Base-by-base conservation (phyloP, 2,888 invertebrate genomes). In the Campoplex nolae region DNA sequence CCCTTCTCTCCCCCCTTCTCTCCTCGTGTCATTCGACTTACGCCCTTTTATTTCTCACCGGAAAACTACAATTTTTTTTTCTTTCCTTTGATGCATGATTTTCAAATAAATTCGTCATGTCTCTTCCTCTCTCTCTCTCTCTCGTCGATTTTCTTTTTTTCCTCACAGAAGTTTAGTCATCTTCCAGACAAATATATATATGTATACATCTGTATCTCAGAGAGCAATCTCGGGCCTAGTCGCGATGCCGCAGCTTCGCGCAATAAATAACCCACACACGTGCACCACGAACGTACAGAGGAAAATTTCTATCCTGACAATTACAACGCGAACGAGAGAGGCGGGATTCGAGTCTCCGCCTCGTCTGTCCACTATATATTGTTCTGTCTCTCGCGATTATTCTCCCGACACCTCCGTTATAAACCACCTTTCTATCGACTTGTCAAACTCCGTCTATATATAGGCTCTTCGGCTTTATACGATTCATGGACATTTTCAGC, bases 251-350 rank as follows among this genome's bases (percentile, higher is more conserved):
- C 73, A 81, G 68, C 79, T 79, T 68, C 75, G 74, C 75, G 80
- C 75, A 70, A 84, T 84, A 84, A 84, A 84, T 84, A 80, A 84
- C 75, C 56, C 75, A 51, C 81, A 67, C 74, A 18, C 32, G 32
- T 32, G 16, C 13, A 13, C 28, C 28, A 28, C 13, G 23, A 23
- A 58, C 32, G 62, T 6, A 32, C 32, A 1, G 16, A 62, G 62
- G 62, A 18, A 35, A 70, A 80, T 82, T 74, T 82, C 81, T 82
- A 54, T 42, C 32, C 75, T 75, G 84, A 84, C 84, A 76, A 84
- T 84, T 84, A 84, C 79, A 65, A 23, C 68, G 70, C 45, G 75
- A 80, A 74, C 58, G 74, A 48, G 73, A 68, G 77, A 70, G 62
- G 80, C 73, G 79, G 70, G 75, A 70, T 70, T 62, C 68, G 68